Conservation (phyloP, 2,113 vertebrate species). For the Carettochelys insculpta region DNA sequence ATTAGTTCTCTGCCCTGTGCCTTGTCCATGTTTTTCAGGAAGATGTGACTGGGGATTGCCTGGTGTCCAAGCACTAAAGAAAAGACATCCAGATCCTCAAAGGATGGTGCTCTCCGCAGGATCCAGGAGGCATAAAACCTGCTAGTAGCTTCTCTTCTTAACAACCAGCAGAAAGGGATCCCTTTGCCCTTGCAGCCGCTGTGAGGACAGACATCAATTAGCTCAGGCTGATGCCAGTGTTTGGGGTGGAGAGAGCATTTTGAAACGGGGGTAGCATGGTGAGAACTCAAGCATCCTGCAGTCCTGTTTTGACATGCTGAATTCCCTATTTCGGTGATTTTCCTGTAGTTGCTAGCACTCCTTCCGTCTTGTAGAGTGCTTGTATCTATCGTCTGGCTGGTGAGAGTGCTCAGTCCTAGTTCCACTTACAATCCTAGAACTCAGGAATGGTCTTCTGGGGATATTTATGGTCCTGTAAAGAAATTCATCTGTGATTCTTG, state of each 20-base stretch:
- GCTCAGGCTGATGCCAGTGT: not conserved
- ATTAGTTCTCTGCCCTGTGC: not conserved
- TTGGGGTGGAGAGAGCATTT: not conserved
- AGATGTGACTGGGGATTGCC: not conserved
- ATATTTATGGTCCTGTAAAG: not conserved
- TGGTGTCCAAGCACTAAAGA: not conserved
- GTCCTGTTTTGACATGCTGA: not conserved
- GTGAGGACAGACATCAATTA: not conserved
- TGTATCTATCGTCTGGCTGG: not conserved
- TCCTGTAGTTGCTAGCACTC: not conserved
- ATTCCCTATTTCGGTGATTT: not conserved
- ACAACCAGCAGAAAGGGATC: not conserved
- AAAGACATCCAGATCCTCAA: accelerated
- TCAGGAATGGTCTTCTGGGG: not conserved
- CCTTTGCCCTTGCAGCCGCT: not conserved
- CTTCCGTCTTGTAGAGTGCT: not conserved
- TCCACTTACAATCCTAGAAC: not conserved
- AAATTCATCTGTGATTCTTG: not conserved
- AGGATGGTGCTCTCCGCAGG: too few relatives aligned
- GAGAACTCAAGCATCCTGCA: not conserved
- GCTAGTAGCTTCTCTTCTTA: not conserved
- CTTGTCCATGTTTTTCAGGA: not conserved
- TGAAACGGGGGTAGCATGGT: accelerated
- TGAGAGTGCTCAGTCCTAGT: not conserved
- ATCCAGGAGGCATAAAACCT: too few relatives aligned